Base-by-base conservation (phyloP, 2,797 vertebrate species). In the Myotis planiceps region DNA sequence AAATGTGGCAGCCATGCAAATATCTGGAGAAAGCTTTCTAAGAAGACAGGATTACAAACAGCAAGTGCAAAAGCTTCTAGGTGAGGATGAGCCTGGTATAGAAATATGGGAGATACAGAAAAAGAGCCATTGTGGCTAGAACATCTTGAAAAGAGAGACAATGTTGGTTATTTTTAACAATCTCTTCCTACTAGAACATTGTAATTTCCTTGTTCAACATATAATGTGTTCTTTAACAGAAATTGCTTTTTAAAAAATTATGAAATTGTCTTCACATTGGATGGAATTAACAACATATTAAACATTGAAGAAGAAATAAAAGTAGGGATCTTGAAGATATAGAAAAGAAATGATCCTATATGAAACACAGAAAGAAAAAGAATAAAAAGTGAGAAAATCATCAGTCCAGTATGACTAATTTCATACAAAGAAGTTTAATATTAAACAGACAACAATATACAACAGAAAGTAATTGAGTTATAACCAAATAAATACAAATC, bases 181-280 rank as follows among this genome's bases (percentile, higher is more conserved):
- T 97, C 97, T 98, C 97, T 98, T 98, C 96, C 94, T 98, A 86
- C 97, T 98, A 98, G 96, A 97, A 85, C 85, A 96, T 98, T 97
- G 98, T 98, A 97, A 98, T 98, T 98, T 98, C 98, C 98, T 98
- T 98, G 91, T 99, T 98, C 98, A 98, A 98, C 97, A 97, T 98
- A 98, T 99, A 98, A 98, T 99, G 98, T 63, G 29, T 97, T 99
- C 98, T 97, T 98, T 98, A 99, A 99, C 98, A 99, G 98, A 99
- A 98, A 98, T 98, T 99, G 98, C 98, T 99, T 98, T 98, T 98
- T 55, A 98, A 97, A 97, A 97, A 98, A 98, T 98, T 98, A 98
- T 98, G 98, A 98, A 99, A 98, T 95, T 99, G 98, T 99, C 98
- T 97, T 98, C 97, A 97, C 34, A 74, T 60, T 19, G 9, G 27